Percentiles rank a stretch among this genome's conserved stretches.
Conservation (phyloP, 2,797 vertebrate genomes). For the Trachops cirrhosus region DNA sequence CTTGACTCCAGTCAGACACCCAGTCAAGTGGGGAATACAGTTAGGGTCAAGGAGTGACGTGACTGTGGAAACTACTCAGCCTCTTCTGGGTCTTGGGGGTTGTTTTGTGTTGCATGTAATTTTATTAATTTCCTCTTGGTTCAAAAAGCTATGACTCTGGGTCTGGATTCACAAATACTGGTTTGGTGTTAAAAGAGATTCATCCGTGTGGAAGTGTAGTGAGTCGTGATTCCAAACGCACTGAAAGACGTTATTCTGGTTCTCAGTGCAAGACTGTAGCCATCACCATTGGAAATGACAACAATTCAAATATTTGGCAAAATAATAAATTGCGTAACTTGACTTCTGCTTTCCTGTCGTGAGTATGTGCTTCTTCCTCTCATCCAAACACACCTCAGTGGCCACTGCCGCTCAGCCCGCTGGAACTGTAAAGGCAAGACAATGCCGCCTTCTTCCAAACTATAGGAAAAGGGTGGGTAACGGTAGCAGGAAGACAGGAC, state of each 20-base stretch:
- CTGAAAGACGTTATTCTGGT: not conserved
- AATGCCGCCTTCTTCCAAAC: not conserved
- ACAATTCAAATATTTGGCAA: not conserved
- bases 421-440: not conserved
- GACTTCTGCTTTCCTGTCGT: not conserved
- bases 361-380: not conserved
- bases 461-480: not conserved
- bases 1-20: not conserved
- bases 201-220: no score
- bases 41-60: not conserved
- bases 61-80: not conserved
- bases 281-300: not conserved
- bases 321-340: not conserved
- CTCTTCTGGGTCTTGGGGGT: not conserved
- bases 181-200: not conserved
- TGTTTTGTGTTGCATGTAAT: not conserved
- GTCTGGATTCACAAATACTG: not conserved
- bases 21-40: fast-evolving
- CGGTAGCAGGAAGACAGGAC: not conserved
- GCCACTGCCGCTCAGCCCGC: not conserved
- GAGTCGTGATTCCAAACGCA: not conserved
- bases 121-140: not conserved
- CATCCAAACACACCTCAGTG: not conserved
- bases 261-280: not conserved
- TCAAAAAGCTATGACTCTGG: not conserved